These are phyloP conservation scores for Parazoanthus swiftii DNA, from an alignment of 92 coral and sea anemone species.

Conservation along the genomic window DNA sequence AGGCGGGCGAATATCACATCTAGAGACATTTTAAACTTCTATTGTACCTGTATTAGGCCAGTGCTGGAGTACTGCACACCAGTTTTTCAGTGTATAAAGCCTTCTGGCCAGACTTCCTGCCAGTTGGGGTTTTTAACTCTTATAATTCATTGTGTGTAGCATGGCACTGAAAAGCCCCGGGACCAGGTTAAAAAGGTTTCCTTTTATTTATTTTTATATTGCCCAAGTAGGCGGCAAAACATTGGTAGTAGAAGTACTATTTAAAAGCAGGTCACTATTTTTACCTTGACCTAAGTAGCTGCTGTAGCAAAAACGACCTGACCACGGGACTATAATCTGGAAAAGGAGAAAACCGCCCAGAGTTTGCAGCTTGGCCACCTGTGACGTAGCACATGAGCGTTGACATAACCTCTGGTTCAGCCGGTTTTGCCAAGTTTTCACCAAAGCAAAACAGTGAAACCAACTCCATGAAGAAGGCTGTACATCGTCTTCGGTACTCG, in stretches of 20 bases:
- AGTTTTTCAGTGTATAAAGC: too few species aligned
- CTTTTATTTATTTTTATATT: too few species aligned
- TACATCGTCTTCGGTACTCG: conserved; percentile 76
- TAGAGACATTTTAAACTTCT: too few species aligned
- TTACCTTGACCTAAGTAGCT: conserved; percentile 70
- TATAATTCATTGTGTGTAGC: too few species aligned
- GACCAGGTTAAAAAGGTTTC: neutral
- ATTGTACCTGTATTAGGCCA: too few species aligned
- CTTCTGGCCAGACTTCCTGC: too few species aligned
- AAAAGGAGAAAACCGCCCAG: conserved; percentile 75
- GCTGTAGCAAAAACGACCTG: conserved; percentile 83
- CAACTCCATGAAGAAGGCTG: conserved; percentile 87
- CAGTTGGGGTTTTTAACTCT: too few species aligned
- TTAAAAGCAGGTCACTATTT: neutral
- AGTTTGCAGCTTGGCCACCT: conserved; percentile 42
- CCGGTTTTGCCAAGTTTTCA: conserved; percentile 25
- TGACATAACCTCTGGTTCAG: conserved; percentile 70
- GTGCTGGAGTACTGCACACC: too few species aligned
- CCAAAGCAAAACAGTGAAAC: conserved; percentile 83
- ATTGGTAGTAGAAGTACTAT: neutral
- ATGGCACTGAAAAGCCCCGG: neutral
- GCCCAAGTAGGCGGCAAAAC: neutral
- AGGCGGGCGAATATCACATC: too few species aligned
- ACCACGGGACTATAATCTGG: conserved; percentile 84
- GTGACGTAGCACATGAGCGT: conserved; percentile 79